These are phyloP conservation scores for Clarias fuscus DNA, from an alignment of 2,797 vertebrate genomes.

Conservation along the genomic window DNA sequence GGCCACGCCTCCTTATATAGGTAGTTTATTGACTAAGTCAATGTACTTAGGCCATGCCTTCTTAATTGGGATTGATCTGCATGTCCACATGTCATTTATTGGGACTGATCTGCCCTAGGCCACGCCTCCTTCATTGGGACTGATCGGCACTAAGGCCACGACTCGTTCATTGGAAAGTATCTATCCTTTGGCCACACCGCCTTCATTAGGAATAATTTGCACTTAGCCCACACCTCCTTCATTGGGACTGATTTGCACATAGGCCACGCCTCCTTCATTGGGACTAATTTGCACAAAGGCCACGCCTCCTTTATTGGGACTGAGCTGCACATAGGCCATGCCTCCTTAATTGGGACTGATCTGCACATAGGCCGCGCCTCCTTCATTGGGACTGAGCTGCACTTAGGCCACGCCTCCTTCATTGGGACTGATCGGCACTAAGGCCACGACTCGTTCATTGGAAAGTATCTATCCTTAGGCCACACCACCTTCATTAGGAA, in stretches of 20 bases:
- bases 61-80: not conserved
- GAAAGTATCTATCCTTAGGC: not conserved
- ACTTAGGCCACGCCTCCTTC: not conserved
- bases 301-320: not conserved
- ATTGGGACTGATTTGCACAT: not conserved
- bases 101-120: no score
- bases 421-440: no score
- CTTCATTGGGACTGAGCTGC: no score
- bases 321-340: not conserved
- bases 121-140: not conserved
- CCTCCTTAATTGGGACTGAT: not conserved
- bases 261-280: not conserved
- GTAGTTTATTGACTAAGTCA: not conserved
- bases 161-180: no score
- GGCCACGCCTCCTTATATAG: not conserved
- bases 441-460: not conserved
- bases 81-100: not conserved
- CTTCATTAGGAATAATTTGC: fast-evolving
- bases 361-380: not conserved
- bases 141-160: not conserved
- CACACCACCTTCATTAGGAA: not conserved
- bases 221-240: not conserved
- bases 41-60: not conserved
- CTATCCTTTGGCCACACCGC: no score
- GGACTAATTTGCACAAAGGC: no score